A percentile compares a stretch with the other conserved stretches of the same genome.
phyloP scores from a whole-genome alignment of 2,888 invertebrate species.

The Vesta saturnalis region DNA sequence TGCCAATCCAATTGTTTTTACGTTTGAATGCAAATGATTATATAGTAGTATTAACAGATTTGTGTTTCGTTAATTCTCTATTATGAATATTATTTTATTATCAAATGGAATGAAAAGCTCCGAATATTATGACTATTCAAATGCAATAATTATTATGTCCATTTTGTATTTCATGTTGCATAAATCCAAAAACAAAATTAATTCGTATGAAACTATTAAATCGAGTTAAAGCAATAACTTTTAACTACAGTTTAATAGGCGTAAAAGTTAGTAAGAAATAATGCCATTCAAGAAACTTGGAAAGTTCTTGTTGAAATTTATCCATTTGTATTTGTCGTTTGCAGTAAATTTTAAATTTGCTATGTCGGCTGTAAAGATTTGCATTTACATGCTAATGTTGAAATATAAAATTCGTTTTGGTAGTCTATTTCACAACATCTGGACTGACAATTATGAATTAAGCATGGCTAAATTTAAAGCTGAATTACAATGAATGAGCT shows the following conservation, averaged over 20 bases:
- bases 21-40: too few species aligned
- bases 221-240: neutral
- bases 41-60: too few species aligned
- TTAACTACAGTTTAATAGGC: constrained; percentile 13
- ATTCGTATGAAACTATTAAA: neutral
- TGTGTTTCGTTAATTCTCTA: too few species aligned
- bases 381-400: constrained; percentile 23
- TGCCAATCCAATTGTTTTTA: too few species aligned
- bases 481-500: too few species aligned
- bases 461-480: too few species aligned
- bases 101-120: too few species aligned
- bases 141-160: too few species aligned
- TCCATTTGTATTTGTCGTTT: constrained; percentile 17
- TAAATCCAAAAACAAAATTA: neutral
- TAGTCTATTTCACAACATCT: constrained; percentile 19
- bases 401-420: constrained; percentile 10
- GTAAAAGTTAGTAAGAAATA: constrained; percentile 14
- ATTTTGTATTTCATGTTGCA: neutral
- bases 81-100: too few species aligned
- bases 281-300: neutral
- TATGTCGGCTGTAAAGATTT: constrained; percentile 21
- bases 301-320: constrained; percentile 7
- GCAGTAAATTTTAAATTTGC: constrained; percentile 18
- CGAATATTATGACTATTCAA: too few species aligned
- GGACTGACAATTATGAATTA: too few species aligned